Evolutionary conservation across 1,140 invertebrate genomes (phyloP), one percentile per base, ranked within the genome.

Genomic region (Drosophila simulans): DNA sequence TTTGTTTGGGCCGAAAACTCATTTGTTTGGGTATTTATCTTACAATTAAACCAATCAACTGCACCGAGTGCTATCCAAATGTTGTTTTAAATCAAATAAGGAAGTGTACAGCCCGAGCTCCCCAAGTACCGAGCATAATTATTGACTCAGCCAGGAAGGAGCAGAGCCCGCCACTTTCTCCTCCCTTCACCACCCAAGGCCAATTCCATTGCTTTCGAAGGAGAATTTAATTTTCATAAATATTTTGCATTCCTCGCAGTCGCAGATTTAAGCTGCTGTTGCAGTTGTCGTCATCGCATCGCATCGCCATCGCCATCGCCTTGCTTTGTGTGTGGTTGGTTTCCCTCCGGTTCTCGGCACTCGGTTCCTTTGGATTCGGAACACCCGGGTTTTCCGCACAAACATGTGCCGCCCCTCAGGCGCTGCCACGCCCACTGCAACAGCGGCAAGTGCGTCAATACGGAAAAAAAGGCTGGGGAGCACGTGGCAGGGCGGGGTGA

Each of bases 181-280:
- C 35, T 20, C 0, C 40, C 12, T 10, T 31, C 11, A 11, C 34
- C 25, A 25, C 27, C 22, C 59, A 27, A 66, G 63, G 64, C 27
- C 60, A 42, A 11, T 20, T 25, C 25, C 34, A n/a, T 40, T 49
- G 31, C n/a, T n/a, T 54, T 55, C 1, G 39, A 56, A 39, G 35
- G 60, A 11, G 40, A 64, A 69, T 78, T 82, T 69, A 46, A 57
- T 74, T 78, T 74, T 52, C 42, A 49, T 60, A 73, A 72, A 77
- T 83, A 69, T 75, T 84, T 79, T 45, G 54, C 5, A 31, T 34
- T 65, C 69, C 48, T 74, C 46, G 48, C 48, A 42, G 20, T 65
- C 51, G 34, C 39, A 74, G 40, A 74, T 77, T 80, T 56, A 71
- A 76, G 76, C 80, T 77, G 31, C 46, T 49, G 64, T 31, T 52